These are phyloP conservation scores for Drosophila lini DNA, from an alignment of 1,140 invertebrate genomes.

Conservation along the genomic window DNA sequence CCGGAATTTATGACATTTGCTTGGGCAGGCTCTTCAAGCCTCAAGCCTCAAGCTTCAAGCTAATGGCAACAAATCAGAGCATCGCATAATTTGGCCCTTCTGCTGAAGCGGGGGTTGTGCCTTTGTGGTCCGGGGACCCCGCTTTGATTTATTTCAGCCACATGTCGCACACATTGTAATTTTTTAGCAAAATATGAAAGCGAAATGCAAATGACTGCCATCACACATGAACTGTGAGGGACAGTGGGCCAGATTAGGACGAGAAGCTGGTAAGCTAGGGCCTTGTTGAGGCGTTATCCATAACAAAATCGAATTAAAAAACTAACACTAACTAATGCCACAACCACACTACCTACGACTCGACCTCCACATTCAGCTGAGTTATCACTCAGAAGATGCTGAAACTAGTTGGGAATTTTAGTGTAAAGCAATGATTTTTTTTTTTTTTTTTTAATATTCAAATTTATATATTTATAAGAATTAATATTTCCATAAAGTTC, in stretches of 20 bases:
- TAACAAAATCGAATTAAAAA: too few relatives aligned
- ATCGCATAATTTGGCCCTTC: constrained; percentile 51
- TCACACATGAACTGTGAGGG: constrained; percentile 35
- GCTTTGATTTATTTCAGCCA: constrained; percentile 73
- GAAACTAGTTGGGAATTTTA: too few relatives aligned
- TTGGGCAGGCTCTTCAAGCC: constrained; percentile 19
- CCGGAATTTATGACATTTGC: constrained; percentile 53
- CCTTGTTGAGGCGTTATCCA: too few relatives aligned
- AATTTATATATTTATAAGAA: background rate
- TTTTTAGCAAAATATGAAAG: constrained; percentile 64
- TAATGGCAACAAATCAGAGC: constrained; percentile 72
- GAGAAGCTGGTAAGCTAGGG: too few relatives aligned
- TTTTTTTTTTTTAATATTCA: too few relatives aligned
- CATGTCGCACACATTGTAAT: constrained; percentile 74
- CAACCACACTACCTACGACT: too few relatives aligned
- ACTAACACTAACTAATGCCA: too few relatives aligned
- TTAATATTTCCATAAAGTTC: background rate
- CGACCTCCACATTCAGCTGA: too few relatives aligned
- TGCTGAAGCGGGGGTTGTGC: background rate
- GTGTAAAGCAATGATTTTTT: too few relatives aligned
- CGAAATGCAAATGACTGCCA: constrained; percentile 65
- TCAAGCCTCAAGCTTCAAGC: constrained; percentile 12
- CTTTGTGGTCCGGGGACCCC: background rate
- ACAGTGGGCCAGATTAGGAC: background rate
- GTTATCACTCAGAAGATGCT: too few relatives aligned